These are phyloP conservation scores for Phytoseiulus persimilis DNA, from an alignment of 2,888 invertebrate species.

Conservation along the genomic window DNA sequence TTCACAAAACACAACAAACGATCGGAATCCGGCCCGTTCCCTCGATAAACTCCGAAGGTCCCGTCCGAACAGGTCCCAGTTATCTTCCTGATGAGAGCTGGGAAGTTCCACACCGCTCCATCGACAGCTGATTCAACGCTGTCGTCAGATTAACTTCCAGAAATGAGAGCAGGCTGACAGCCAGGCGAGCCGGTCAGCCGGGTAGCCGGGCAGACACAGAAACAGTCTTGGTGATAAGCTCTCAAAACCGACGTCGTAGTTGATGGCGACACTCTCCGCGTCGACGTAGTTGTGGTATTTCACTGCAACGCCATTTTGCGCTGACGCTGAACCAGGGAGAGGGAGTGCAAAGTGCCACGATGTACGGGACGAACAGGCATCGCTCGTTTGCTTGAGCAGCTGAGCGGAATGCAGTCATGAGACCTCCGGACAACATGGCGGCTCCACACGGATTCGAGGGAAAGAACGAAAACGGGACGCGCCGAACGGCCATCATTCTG, in stretches of 20 bases:
- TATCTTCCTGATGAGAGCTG: neutral
- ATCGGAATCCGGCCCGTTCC: neutral
- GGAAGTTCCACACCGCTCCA: neutral
- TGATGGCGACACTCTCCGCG: neutral
- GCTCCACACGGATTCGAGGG: too few species aligned
- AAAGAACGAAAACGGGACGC: too few species aligned
- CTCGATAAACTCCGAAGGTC: neutral
- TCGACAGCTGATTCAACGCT: neutral
- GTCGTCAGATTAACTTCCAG: neutral
- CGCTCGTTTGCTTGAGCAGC: neutral
- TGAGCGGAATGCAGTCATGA: too few species aligned
- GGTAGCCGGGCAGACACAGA: neutral
- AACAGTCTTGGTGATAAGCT: neutral
- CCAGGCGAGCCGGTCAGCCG: neutral
- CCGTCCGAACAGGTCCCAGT: neutral
- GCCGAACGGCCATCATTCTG: too few species aligned
- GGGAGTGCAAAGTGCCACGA: neutral
- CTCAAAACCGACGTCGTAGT: neutral
- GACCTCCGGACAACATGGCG: too few species aligned
- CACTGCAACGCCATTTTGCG: neutral
- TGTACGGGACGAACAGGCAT: neutral
- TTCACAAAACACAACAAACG: neutral
- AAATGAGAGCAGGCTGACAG: neutral
- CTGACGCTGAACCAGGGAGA: neutral
- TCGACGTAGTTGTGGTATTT: neutral